Evolutionary conservation across 2,888 invertebrate genomes (phyloP), one percentile per base, ranked within the genome.

Genomic region (Aquatica leii): DNA sequence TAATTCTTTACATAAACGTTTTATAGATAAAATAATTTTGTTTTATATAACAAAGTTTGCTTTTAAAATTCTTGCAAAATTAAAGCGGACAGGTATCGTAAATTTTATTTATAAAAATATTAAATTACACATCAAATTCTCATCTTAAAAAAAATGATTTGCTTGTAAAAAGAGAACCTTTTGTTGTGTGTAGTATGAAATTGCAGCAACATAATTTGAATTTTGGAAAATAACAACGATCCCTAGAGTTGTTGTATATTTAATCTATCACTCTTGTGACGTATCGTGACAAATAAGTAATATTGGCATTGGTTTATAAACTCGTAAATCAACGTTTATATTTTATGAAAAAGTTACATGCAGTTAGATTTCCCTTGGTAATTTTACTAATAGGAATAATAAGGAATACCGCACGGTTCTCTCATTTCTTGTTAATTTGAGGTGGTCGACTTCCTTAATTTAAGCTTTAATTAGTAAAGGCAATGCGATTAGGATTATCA

Each of bases 401-500:
- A 63, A 63, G 58, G 59, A 59, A 55, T 50, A 51, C 49, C 59
- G 48, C 56, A 41, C 54, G 40, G 37, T 24, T 62, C 50, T 41
- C 65, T 51, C 58, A 40, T 59, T 53, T 59, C 65, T 62, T 65
- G 65, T 65, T 65, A 65, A 65, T 65, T 62, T 59, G 58, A 61
- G 50, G 54, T 65, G 62, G 62, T 52, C 59, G 35, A 62, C 62
- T 62, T 65, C 65, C 65, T 65, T 65, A 65, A 65, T 60, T 54
- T 53, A 53, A 40, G 59, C 60, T 60, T 65, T 65, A 65, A 65
- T 65, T 65, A 65, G 65, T 50, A 50, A 57, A 53, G 61, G 61
- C 53, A 59, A 65, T 55, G 58, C 65, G 62, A 65, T 65, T 65
- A 65, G 58, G 61, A 65, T 65, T 62, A 65, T 65, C 65, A 43